Base-by-base conservation (phyloP, 2,797 vertebrate genomes). In the Cephalopachus bancanus region DNA sequence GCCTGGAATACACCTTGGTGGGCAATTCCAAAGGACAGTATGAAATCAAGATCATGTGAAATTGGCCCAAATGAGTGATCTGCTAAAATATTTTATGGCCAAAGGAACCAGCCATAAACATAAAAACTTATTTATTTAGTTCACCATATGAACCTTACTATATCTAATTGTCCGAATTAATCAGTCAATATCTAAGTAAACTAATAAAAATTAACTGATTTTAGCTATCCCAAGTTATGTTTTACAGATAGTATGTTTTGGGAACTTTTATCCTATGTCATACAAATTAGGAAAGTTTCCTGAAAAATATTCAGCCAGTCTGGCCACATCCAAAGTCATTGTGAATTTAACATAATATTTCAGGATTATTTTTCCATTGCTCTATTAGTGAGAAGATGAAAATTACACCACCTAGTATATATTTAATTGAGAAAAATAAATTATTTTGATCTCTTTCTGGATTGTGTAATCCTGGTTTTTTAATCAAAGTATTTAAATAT, bases 391-490 rank as follows among this genome's bases (percentile, higher is more conserved):
- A 93, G 16, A 91, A 62, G 16, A 78, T 88, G n/a, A 86, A 90
- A 90, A 81, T 72, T 86, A 2, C 4, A 76, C 51, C 49, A 86
- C 76, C 16, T 78, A 57, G 22, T 75, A 24, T 2, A 51, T 33
- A 87, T 79, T 95, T 96, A 19, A 78, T 53, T 84, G n/a, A 87
- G 28, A 91, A 84, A 44, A 93, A 62, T 60, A 88, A 76, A 67
- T 79, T 86, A 80, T 87, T 74, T 93, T 90, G 10, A 83, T 86
- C 22, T 7, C 17, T 88, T 88, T 26, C 22, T 94, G n/a, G n/a
- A 72, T 83, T 71, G 14, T 26, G 92, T 88, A 93, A 94, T 24
- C 10, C 28, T 28, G 10, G 71, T 92, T 80, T 67, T 65, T 37
- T 33, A 20, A 91, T 59, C 84, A 91, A 97, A 89, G 9, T 22